phyloP scores from a whole-genome alignment of 2,888 invertebrate genomes.

The Sthenelais limicola region DNA sequence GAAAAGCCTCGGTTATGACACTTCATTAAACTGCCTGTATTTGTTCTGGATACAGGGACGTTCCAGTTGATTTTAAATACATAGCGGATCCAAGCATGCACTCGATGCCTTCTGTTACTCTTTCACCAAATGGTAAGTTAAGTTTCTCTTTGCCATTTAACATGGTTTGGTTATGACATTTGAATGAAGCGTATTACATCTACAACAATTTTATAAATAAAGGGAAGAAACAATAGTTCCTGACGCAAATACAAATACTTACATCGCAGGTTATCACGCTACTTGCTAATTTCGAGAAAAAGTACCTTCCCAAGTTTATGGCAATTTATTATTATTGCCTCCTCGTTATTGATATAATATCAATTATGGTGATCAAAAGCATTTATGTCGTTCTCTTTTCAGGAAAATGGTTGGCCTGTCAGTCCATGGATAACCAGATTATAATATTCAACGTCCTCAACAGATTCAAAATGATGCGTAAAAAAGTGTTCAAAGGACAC shows the following conservation, averaged over 20 bases:
- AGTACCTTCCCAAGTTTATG: no score
- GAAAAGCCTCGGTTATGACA: no score
- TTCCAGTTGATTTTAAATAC: conserved; percentile 97
- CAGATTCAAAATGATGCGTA: conserved; percentile 97
- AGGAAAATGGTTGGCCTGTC: conserved; percentile 98
- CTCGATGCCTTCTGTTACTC: conserved; percentile 96
- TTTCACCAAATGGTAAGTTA: conserved; percentile 86
- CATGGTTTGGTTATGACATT: not conserved
- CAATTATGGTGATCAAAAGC: not conserved
- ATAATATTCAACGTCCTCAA: conserved; percentile 97
- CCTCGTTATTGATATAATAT: not conserved
- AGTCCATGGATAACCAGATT: conserved; percentile 99
- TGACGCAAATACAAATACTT: no score
- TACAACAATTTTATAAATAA: no score
- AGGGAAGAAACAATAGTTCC: no score
- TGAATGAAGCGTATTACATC: no score
- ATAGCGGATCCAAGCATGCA: conserved; percentile 99
- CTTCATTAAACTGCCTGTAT: no score
- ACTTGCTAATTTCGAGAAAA: no score
- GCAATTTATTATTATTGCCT: no score
- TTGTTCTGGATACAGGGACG: conserved; percentile 70
- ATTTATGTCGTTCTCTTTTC: conserved; percentile 48
- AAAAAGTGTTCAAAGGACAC: conserved; percentile 97
- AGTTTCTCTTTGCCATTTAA: not conserved
- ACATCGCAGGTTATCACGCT: no score